Conservation (phyloP, 2,113 vertebrate genomes). For the Ancistrus triradiatus region DNA sequence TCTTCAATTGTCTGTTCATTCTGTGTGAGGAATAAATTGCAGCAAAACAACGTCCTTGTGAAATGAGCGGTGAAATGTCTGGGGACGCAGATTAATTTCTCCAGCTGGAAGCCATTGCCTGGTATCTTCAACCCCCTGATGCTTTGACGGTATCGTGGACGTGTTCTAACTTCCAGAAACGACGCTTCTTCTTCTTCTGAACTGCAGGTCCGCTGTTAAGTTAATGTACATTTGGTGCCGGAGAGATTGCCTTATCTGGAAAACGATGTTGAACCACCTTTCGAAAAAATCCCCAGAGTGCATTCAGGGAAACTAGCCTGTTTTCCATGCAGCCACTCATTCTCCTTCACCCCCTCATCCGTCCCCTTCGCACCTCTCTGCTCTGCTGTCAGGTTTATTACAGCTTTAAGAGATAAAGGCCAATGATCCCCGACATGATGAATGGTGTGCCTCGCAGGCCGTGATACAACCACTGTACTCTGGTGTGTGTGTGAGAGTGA, state of each 20-base stretch:
- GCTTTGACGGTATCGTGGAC: not conserved
- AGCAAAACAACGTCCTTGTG: not conserved
- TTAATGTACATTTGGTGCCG: not conserved
- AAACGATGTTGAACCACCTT: conserved; percentile 17
- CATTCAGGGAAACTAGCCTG: conserved; percentile 45
- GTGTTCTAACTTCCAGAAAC: not conserved
- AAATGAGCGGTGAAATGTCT: not conserved
- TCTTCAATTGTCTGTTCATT: not conserved
- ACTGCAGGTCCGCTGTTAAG: not conserved
- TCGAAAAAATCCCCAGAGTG: conserved; percentile 33
- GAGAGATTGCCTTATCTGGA: not conserved
- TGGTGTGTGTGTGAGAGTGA: conserved; percentile 21
- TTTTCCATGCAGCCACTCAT: conserved; percentile 29
- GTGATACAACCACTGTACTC: conserved; percentile 72
- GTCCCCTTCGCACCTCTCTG: conserved; percentile 40
- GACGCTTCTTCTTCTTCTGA: not conserved
- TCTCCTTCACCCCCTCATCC: conserved; percentile 17
- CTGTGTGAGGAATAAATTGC: not conserved
- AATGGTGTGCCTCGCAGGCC: conserved; percentile 71
- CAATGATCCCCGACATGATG: conserved; percentile 79
- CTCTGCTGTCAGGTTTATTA: conserved; percentile 79
- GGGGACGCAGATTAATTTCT: not conserved
- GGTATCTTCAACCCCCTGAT: too few species aligned
- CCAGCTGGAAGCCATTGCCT: too few species aligned
- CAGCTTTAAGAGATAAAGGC: conserved; percentile 75